Evolutionary conservation across 2,797 vertebrate species (phyloP).

Genomic region (Myripristis murdjan): DNA sequence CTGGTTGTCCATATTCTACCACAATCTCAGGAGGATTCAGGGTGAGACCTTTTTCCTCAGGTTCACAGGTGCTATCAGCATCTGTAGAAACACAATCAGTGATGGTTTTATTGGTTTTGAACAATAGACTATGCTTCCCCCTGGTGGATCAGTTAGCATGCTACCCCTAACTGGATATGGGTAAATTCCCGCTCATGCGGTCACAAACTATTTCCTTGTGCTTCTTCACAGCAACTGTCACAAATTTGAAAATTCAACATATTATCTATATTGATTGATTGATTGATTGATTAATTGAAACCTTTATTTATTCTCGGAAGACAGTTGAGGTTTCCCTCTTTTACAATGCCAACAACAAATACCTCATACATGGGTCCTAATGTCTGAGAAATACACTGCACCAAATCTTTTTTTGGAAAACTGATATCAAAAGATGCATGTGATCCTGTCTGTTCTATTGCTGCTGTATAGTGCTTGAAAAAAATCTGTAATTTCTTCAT

Average conservation of each 20-base stretch:
- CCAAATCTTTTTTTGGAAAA: no score
- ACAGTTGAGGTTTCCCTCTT: no score
- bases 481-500: background rate
- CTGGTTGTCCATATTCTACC: fast-evolving
- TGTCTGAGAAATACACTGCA: no score
- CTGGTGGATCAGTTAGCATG: background rate
- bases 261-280: no score
- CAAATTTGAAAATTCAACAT: no score
- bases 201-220: background rate
- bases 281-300: no score
- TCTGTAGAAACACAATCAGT: constrained; percentile 51
- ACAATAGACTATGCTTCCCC: constrained; percentile 9
- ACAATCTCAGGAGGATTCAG: constrained; percentile 41
- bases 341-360: no score
- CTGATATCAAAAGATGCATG: no score
- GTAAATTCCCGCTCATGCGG: background rate
- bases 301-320: no score
- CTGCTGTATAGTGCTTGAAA: no score
- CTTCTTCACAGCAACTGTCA: background rate
- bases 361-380: no score
- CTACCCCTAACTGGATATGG: background rate
- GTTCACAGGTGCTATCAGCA: constrained; percentile 19
- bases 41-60: background rate
- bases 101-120: background rate
- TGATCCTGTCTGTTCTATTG: no score